Conservation (phyloP, 2,113 vertebrate species). For the Noturus placidus region DNA sequence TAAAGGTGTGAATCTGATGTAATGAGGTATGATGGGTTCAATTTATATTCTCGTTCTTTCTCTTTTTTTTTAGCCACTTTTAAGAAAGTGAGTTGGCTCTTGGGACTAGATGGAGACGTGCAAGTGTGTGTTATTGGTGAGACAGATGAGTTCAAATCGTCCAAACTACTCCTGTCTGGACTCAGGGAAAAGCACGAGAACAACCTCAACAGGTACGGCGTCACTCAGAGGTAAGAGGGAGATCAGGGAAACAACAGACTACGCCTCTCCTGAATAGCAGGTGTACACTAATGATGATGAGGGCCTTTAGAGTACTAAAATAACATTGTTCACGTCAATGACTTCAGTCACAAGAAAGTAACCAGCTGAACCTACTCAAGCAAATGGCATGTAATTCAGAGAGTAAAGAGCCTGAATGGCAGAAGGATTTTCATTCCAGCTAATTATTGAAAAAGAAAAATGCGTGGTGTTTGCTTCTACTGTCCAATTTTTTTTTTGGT, state of each 20-base stretch:
- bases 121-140: conserved; percentile 71
- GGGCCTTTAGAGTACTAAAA: too few species aligned
- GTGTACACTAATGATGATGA: too few species aligned
- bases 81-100: conserved; percentile 74
- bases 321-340: background rate
- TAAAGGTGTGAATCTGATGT: background rate
- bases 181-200: conserved; percentile 58
- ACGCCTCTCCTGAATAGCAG: background rate
- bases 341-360: background rate
- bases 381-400: background rate
- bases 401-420: background rate
- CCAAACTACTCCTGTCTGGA: conserved; percentile 65
- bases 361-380: background rate
- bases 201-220: conserved; percentile 36
- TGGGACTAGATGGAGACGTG: conserved; percentile 74
- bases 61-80: conserved; percentile 56
- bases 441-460: background rate
- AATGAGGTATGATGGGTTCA: background rate
- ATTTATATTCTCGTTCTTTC: background rate
- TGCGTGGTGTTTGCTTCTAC: background rate
- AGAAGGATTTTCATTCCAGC: background rate
- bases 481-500: background rate
- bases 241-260: background rate
- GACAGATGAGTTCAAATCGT: conserved; percentile 65
- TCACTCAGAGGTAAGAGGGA: background rate